These are phyloP conservation scores for Caenorhabditis virilis DNA, from an alignment of 2,888 invertebrate genomes.

Conservation along the genomic window DNA sequence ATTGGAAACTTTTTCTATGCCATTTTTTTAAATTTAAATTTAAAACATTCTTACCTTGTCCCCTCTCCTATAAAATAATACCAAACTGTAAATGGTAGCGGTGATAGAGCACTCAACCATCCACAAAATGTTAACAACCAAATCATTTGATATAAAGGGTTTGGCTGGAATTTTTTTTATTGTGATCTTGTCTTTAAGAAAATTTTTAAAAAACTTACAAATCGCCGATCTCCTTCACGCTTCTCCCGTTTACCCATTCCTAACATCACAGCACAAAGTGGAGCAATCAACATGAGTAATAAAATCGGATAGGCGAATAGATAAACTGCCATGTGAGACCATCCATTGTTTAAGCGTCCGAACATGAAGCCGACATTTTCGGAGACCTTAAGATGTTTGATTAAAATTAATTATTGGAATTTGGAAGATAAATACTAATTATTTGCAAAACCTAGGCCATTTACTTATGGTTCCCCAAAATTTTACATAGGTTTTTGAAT, in stretches of 20 bases:
- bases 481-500: no score
- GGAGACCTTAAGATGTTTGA: constrained; percentile 57
- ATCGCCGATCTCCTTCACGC: constrained; percentile 64
- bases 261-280: constrained; percentile 65
- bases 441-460: no score
- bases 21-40: neutral
- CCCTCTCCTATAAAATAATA: constrained; percentile 65
- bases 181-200: neutral
- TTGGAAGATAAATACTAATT: no score
- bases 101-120: constrained; percentile 63
- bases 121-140: constrained; percentile 65
- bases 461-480: no score
- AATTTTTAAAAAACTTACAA: constrained; percentile 44
- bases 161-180: constrained; percentile 52
- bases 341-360: constrained; percentile 65
- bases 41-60: constrained; percentile 41
- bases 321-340: constrained; percentile 66
- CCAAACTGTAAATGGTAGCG: constrained; percentile 67
- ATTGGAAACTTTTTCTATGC: no score
- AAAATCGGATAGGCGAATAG: constrained; percentile 67
- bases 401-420: no score
- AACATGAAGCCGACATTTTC: constrained; percentile 68
- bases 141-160: constrained; percentile 67
- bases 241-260: constrained; percentile 68
- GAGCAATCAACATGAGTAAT: constrained; percentile 62